A percentile compares a stretch with the other conserved stretches of the same genome.
Evolutionary conservation across 2,888 invertebrate genomes (phyloP).

Genomic region (Heliconius erato): DNA sequence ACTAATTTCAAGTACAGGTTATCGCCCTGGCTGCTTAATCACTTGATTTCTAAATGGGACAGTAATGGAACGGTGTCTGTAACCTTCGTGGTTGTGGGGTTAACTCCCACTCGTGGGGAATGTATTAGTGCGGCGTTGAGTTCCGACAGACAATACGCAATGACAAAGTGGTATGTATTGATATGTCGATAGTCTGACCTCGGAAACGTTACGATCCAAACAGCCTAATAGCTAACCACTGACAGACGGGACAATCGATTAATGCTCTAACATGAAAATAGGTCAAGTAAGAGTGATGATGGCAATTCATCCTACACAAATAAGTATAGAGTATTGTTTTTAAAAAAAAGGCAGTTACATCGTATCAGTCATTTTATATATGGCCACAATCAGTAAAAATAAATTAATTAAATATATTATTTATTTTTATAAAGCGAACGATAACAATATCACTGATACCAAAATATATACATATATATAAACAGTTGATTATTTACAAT

Average conservation of each 20-base stretch:
- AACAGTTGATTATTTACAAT: too few species aligned
- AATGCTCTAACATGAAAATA: constrained; percentile 11
- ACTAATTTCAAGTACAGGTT: background rate
- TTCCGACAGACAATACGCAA: background rate
- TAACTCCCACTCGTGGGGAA: too few species aligned
- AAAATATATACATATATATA: too few species aligned
- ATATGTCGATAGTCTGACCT: background rate
- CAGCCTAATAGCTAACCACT: background rate
- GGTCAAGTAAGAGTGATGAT: constrained; percentile 15
- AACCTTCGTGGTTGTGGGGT: too few species aligned
- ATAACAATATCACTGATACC: too few species aligned
- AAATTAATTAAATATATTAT: background rate
- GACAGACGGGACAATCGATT: constrained; percentile 3
- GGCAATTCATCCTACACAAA: background rate
- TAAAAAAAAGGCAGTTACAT: background rate
- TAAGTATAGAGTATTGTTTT: background rate
- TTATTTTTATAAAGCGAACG: background rate
- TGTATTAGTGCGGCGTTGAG: background rate
- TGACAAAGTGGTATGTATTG: too few species aligned
- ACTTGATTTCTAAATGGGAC: background rate
- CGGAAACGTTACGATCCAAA: background rate
- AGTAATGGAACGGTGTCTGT: background rate
- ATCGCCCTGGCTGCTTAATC: background rate
- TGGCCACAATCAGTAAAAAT: background rate
- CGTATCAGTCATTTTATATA: background rate